Conservation (phyloP, 2,888 invertebrate species). For the Hydropsyche betteni region DNA sequence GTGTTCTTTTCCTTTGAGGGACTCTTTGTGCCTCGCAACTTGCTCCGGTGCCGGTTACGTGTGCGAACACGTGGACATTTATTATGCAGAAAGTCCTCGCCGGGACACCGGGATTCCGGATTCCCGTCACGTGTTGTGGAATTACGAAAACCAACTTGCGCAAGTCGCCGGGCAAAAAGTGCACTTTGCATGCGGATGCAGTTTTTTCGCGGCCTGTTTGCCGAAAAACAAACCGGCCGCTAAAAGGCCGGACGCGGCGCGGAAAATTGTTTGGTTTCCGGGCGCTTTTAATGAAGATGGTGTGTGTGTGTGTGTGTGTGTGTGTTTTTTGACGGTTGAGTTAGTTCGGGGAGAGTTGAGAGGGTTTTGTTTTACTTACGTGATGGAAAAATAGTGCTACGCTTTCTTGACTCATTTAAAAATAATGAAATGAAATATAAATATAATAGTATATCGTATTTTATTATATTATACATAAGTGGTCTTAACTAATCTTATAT, state of each 20-base stretch:
- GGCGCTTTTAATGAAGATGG: not conserved
- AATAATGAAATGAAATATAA: no score
- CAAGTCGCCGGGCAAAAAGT: conserved; percentile 31
- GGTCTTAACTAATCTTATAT: no score
- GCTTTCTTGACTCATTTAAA: no score
- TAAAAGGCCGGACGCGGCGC: conserved; percentile 1
- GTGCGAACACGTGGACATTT: conserved; percentile 27
- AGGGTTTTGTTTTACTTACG: no score
- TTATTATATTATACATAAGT: no score
- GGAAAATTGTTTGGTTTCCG: not conserved
- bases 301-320: no score
- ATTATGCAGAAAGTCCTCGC: conserved; percentile 29
- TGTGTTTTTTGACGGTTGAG: no score
- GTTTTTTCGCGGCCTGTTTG: conserved; percentile 14
- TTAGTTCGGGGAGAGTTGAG: no score
- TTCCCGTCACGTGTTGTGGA: conserved; percentile 36
- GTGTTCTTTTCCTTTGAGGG: no score
- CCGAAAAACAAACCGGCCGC: conserved; percentile 22
- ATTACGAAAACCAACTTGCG: conserved; percentile 41
- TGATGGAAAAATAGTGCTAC: no score
- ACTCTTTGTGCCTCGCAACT: conserved; percentile 26
- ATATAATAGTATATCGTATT: no score
- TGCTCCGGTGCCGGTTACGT: conserved; percentile 24
- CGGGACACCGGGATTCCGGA: conserved; percentile 28
- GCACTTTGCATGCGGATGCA: conserved; percentile 40